phyloP scores from a whole-genome alignment of 2,797 vertebrate genomes.

The Miopithecus talapoin region DNA sequence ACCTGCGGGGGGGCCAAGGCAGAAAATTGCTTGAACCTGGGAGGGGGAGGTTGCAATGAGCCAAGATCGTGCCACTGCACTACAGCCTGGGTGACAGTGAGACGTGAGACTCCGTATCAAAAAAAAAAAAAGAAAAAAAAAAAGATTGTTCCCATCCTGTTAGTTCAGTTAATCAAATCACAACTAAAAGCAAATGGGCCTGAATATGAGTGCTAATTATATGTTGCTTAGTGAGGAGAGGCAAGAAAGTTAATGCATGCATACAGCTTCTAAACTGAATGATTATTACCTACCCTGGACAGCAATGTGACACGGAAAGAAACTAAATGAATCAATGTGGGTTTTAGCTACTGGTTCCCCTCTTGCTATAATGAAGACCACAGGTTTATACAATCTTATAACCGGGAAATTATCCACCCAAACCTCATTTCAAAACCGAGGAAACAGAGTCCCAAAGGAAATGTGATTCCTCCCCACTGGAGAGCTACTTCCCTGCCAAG shows the following conservation, averaged over 20 bases:
- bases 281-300: not conserved
- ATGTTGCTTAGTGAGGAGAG: not conserved
- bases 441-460: constrained; percentile 11
- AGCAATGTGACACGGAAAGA: not conserved
- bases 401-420: not conserved
- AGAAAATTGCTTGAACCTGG: not conserved
- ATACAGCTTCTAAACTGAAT: constrained; percentile 10
- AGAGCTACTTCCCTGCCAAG: not conserved
- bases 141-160: not conserved
- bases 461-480: not conserved
- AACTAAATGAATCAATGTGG: constrained; percentile 2
- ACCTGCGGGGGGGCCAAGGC: not conserved
- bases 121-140: too few species aligned
- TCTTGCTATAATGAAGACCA: constrained; percentile 24
- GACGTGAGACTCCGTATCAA: not conserved
- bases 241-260: not conserved
- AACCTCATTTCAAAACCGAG: constrained; percentile 21
- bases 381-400: not conserved
- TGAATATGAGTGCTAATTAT: constrained; percentile 12
- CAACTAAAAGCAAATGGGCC: constrained; percentile 40
- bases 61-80: not conserved
- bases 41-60: not conserved
- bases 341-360: not conserved
- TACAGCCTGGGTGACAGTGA: not conserved
- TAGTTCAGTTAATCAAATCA: constrained; percentile 35